Percentiles rank a stretch among this genome's conserved stretches.
phyloP scores from a whole-genome alignment of 2,113 vertebrate genomes.

The Empidonax traillii region DNA sequence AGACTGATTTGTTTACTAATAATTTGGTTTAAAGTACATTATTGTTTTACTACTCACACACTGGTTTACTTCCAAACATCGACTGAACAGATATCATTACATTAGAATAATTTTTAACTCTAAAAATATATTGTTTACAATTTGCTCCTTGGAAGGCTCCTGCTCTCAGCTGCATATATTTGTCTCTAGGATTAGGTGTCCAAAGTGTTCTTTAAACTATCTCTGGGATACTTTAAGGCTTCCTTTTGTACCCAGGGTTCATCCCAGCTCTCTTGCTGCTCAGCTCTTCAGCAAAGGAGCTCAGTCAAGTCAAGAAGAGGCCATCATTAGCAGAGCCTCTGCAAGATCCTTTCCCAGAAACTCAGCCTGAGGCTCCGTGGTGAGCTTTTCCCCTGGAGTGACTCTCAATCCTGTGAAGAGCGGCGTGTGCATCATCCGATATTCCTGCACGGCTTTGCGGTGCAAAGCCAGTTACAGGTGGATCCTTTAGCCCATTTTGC shows the following conservation, averaged over 20 bases:
- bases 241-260: not conserved
- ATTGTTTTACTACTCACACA: conserved; percentile 62
- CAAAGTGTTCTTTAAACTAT: not conserved
- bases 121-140: conserved; percentile 44
- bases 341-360: not conserved
- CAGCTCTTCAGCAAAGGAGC: not conserved
- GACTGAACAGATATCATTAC: conserved; percentile 51
- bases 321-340: not conserved
- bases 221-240: not conserved
- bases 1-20: conserved; percentile 71
- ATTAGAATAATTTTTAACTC: conserved; percentile 51
- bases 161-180: not conserved
- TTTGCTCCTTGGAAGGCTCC: not conserved
- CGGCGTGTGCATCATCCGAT: not conserved
- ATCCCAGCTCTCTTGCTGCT: not conserved
- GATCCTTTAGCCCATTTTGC: not conserved
- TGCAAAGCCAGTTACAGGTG: not conserved
- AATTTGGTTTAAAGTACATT: conserved; percentile 67
- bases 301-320: not conserved
- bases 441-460: not conserved
- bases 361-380: not conserved
- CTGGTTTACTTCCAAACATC: conserved; percentile 57
- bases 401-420: not conserved
- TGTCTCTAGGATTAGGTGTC: not conserved
- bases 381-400: not conserved